Percentiles rank a stretch among this genome's conserved stretches.
Conservation (phyloP, 2,888 invertebrate species). For the Andrena hattorfiana region DNA sequence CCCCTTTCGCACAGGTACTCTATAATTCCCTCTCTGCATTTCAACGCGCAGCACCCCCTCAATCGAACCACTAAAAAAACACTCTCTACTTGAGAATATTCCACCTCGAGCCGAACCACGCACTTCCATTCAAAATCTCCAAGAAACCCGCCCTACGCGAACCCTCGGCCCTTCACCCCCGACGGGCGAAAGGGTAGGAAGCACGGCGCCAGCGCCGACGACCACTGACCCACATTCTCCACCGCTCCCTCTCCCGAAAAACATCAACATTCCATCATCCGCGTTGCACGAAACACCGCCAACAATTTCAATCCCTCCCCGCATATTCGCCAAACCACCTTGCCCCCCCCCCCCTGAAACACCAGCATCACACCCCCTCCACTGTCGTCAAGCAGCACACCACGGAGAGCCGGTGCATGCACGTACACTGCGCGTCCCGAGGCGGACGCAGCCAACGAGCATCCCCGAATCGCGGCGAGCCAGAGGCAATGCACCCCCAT, state of each 20-base stretch:
- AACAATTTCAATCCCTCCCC: slow-evolving; percentile 1
- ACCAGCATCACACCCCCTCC: background rate
- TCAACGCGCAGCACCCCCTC: too few species aligned
- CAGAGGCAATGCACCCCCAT: slow-evolving; percentile 31
- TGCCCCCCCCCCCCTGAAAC: background rate
- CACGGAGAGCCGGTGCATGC: background rate
- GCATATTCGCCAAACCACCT: background rate
- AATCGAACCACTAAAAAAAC: too few species aligned
- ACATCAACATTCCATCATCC: slow-evolving; percentile 32
- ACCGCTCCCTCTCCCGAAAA: slow-evolving; percentile 25
- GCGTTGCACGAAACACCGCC: background rate
- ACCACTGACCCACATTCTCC: slow-evolving; percentile 48
- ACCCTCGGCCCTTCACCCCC: background rate
- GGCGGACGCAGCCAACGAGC: slow-evolving; percentile 34
- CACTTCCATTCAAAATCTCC: background rate
- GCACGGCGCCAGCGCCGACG: slow-evolving; percentile 17
- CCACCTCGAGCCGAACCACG: background rate
- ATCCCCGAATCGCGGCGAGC: slow-evolving; percentile 32
- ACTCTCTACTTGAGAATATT: too few species aligned
- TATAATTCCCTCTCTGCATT: too few species aligned
- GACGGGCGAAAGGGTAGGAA: background rate
- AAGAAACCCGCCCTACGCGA: background rate
- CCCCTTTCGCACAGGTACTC: too few species aligned
- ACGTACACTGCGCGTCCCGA: background rate
- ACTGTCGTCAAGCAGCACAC: background rate